A percentile compares a stretch with the other conserved stretches of the same genome.
Evolutionary conservation across 1,140 invertebrate genomes (phyloP).

Genomic region (Argopecten irradians): DNA sequence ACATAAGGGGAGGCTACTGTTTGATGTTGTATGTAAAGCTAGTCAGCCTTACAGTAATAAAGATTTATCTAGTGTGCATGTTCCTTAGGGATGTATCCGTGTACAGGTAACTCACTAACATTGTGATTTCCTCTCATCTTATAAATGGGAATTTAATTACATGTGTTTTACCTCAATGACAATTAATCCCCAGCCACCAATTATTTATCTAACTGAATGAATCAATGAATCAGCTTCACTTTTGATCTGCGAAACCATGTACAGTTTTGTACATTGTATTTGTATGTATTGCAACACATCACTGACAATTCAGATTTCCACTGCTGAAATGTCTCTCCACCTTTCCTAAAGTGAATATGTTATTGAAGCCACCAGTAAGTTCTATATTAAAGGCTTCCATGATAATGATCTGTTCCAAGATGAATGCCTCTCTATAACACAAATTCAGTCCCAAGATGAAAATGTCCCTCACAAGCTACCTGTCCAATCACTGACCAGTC

Average conservation of each 20-base stretch:
- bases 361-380: too few relatives aligned
- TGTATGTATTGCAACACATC: not conserved
- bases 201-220: not conserved
- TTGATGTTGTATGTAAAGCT: not conserved
- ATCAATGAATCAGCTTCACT: not conserved
- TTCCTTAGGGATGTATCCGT: not conserved
- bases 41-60: not conserved
- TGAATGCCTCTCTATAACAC: too few relatives aligned
- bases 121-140: not conserved
- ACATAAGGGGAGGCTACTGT: not conserved
- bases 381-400: too few relatives aligned
- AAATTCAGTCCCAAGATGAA: too few relatives aligned
- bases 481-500: too few relatives aligned
- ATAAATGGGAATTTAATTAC: not conserved
- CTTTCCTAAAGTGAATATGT: too few relatives aligned
- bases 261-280: not conserved
- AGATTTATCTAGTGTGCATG: not conserved
- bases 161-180: not conserved
- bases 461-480: too few relatives aligned
- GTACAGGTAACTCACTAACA: not conserved
- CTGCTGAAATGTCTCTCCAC: too few relatives aligned
- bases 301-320: not conserved
- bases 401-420: too few relatives aligned
- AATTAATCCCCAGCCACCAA: not conserved
- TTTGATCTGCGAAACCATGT: not conserved